phyloP scores from a whole-genome alignment of 2,113 vertebrate species.

The Oreotrochilus melanogaster region DNA sequence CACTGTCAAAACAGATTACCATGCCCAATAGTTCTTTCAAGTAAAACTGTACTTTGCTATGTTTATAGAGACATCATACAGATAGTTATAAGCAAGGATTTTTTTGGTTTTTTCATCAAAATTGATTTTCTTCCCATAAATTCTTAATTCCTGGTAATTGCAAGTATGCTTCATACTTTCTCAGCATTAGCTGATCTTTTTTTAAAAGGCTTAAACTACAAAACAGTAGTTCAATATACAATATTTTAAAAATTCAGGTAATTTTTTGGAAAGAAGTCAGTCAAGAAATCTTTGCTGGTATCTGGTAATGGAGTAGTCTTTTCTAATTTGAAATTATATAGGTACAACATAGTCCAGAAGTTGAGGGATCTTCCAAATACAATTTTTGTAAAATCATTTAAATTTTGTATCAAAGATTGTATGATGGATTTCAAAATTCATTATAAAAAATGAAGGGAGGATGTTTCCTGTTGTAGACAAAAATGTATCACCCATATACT shows the following conservation, averaged over 20 bases:
- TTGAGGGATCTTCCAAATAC: neutral
- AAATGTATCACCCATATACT: neutral
- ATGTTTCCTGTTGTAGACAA: neutral
- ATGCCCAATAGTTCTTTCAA: neutral
- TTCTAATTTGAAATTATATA: neutral
- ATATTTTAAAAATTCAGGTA: neutral
- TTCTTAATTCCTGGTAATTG: neutral
- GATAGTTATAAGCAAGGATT: neutral
- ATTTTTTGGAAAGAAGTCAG: neutral
- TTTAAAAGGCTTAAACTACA: neutral
- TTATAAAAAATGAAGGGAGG: neutral
- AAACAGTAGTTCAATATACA: neutral
- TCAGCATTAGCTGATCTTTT: neutral
- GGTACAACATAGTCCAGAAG: neutral
- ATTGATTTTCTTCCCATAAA: neutral
- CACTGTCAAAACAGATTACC: neutral
- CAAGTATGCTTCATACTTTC: neutral
- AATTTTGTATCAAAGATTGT: neutral
- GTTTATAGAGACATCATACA: neutral
- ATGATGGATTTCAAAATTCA: neutral
- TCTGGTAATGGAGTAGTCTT: neutral
- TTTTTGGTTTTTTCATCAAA: neutral
- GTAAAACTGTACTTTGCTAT: neutral
- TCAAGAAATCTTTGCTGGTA: neutral
- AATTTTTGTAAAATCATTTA: neutral